Evolutionary conservation across 2,797 vertebrate species (phyloP).

Genomic region (Enteromius mattozi): DNA sequence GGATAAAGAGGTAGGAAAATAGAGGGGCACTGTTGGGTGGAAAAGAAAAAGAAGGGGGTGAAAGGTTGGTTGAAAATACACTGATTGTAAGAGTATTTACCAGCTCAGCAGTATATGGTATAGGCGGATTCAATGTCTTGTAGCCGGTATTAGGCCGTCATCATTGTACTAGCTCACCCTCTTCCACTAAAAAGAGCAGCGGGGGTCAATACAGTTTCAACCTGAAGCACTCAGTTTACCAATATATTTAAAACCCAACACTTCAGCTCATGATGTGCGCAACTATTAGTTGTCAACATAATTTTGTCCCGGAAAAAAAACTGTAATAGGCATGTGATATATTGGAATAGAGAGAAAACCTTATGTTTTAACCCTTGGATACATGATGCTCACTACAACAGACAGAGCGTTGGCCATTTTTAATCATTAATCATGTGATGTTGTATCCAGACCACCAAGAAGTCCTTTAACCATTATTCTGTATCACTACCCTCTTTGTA

Average conservation of each 20-base stretch:
- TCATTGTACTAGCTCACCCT: conserved; percentile 47
- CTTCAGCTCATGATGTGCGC: neutral
- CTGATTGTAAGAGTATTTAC: conserved; percentile 78
- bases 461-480: neutral
- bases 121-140: conserved; percentile 55
- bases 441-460: neutral
- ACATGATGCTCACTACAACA: neutral
- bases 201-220: conserved; percentile 31
- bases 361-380: neutral
- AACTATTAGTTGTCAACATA: neutral
- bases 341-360: neutral
- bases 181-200: conserved; percentile 55
- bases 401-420: neutral
- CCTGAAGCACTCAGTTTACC: neutral
- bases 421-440: neutral
- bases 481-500: neutral
- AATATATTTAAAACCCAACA: conserved; percentile 11
- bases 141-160: conserved; percentile 48
- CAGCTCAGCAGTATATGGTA: conserved; percentile 62
- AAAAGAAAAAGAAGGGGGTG: conserved; percentile 78
- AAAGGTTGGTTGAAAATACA: conserved; percentile 83
- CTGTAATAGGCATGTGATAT: neutral
- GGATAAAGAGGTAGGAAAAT: conserved; percentile 94
- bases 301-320: neutral
- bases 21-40: conserved; percentile 82